Conservation (phyloP, 1,140 invertebrate genomes). For the Apis florea region DNA sequence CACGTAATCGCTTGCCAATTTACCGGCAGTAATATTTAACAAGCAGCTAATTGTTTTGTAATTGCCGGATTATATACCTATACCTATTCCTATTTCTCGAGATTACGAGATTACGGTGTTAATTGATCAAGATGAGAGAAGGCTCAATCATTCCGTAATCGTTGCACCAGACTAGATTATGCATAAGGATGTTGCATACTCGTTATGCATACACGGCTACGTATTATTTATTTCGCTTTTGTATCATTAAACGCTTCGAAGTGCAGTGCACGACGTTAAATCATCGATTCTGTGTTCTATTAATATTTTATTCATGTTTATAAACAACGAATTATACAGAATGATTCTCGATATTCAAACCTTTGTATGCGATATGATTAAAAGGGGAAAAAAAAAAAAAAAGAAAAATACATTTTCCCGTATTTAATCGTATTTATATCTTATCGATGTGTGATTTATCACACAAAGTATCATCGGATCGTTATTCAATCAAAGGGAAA, state of each 20-base stretch:
- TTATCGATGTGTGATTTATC: neutral
- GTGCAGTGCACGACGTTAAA: neutral
- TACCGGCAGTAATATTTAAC: slow-evolving; percentile 8
- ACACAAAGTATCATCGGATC: neutral
- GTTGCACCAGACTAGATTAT: too few relatives aligned
- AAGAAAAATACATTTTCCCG: too few relatives aligned
- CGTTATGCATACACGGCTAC: neutral
- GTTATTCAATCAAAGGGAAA: too few relatives aligned
- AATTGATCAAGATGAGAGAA: neutral
- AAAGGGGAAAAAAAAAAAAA: too few relatives aligned
- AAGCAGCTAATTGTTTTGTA: slow-evolving; percentile 32
- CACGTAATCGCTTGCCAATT: slow-evolving; percentile 25
- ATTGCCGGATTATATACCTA: slow-evolving; percentile 1
- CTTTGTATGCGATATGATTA: neutral
- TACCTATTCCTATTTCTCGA: neutral
- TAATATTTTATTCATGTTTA: neutral
- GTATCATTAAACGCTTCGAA: neutral
- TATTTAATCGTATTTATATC: neutral
- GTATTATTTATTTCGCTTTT: neutral
- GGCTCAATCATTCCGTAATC: slow-evolving; percentile 17
- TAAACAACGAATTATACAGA: slow-evolving; percentile 23
- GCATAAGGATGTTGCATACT: neutral
- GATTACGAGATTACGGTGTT: slow-evolving; percentile 5
- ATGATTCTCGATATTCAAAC: slow-evolving; percentile 18
- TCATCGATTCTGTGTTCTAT: neutral